Conservation (phyloP, 2,888 invertebrate genomes). For the Thumatha senex region DNA sequence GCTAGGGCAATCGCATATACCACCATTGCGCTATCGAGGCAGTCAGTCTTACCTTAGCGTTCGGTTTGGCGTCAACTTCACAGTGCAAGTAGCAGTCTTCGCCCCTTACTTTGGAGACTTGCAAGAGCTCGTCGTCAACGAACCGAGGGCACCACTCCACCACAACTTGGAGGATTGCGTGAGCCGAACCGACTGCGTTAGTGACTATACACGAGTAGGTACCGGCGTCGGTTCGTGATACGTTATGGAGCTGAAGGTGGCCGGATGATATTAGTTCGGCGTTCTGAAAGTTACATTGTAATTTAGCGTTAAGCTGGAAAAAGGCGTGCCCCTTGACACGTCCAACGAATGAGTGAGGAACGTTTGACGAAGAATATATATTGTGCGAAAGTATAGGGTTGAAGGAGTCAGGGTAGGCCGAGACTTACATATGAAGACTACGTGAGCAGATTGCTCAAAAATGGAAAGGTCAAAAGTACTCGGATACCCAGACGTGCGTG, state of each 20-base stretch:
- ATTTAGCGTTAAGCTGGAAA: not conserved
- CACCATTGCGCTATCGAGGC: too few relatives aligned
- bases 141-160: constrained; percentile 80
- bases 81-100: constrained; percentile 63
- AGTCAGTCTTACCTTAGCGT: constrained; percentile 51
- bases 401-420: too few relatives aligned
- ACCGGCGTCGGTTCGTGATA: constrained; percentile 70
- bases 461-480: too few relatives aligned
- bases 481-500: too few relatives aligned
- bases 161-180: constrained; percentile 74
- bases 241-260: constrained; percentile 47
- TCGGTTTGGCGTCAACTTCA: constrained; percentile 63
- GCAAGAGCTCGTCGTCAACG: not conserved
- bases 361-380: too few relatives aligned
- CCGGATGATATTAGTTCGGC: constrained; percentile 57
- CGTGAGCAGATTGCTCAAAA: too few relatives aligned
- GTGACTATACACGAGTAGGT: constrained; percentile 84
- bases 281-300: constrained; percentile 48
- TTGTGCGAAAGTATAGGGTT: too few relatives aligned
- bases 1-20: too few relatives aligned
- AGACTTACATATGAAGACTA: too few relatives aligned
- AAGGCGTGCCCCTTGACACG: too few relatives aligned
- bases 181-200: constrained; percentile 83
- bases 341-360: too few relatives aligned
- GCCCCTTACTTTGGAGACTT: constrained; percentile 48